Percentiles rank a stretch among this genome's conserved stretches.
phyloP scores from a whole-genome alignment of 1,140 invertebrate species.

The Nephotettix cincticeps region DNA sequence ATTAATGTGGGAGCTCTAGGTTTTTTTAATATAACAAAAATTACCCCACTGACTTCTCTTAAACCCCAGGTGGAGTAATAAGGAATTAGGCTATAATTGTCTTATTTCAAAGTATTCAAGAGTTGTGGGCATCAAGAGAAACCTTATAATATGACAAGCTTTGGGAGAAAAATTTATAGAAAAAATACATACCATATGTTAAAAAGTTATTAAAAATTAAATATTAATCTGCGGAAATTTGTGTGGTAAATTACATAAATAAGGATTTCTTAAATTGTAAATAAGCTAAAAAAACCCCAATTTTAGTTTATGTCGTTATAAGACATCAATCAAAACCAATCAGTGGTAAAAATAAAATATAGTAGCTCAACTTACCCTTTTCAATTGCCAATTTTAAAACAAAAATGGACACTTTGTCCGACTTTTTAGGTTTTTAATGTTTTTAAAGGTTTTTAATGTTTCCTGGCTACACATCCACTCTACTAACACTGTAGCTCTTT shows the following conservation, averaged over 20 bases:
- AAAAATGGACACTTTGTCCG: conserved; percentile 1
- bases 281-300: neutral
- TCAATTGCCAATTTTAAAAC: neutral
- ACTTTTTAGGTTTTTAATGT: too few species aligned
- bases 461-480: conserved; percentile 2
- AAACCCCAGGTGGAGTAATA: neutral
- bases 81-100: neutral
- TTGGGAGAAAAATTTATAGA: neutral
- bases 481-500: conserved; percentile 2
- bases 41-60: conserved; percentile 4
- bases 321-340: neutral
- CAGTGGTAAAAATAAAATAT: neutral
- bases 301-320: neutral
- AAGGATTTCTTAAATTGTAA: conserved; percentile 9
- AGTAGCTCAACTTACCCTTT: conserved; percentile 12
- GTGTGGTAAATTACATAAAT: conserved; percentile 12
- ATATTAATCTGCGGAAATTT: neutral
- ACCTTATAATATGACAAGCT: conserved; percentile 3
- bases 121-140: conserved; percentile 4
- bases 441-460: conserved; percentile 1
- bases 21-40: neutral
- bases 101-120: conserved; percentile 1
- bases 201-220: conserved; percentile 15
- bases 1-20: neutral
- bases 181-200: neutral